Evolutionary conservation across 2,797 vertebrate species (phyloP).

Genomic region (Limnodromus scolopaceus): DNA sequence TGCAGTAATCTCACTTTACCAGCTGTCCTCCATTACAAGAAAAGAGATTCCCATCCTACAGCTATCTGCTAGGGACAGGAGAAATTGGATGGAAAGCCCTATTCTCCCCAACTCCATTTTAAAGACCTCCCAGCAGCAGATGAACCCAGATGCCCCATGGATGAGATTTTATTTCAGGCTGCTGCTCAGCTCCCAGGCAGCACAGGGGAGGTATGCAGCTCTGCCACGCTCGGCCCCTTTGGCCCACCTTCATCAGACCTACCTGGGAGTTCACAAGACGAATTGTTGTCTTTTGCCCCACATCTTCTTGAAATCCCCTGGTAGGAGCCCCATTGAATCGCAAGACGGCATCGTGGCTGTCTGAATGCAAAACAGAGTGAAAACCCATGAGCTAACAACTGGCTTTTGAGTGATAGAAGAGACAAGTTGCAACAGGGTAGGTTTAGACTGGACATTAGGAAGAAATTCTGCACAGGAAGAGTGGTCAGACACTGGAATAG

Average conservation of each 20-base stretch:
- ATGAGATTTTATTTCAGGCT: not conserved
- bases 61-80: not conserved
- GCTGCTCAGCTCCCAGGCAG: not conserved
- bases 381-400: not conserved
- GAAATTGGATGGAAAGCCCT: not conserved
- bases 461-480: too few species aligned
- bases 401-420: rapidly evolving
- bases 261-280: conserved; percentile 87
- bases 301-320: conserved; percentile 77
- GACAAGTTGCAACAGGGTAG: too few species aligned
- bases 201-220: not conserved
- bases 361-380: conserved; percentile 64
- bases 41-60: not conserved
- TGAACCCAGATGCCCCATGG: not conserved
- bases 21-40: not conserved
- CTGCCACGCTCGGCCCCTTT: rapidly evolving
- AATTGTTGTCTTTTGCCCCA: conserved; percentile 82
- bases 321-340: conserved; percentile 83
- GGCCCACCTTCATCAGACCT: not conserved
- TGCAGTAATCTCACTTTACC: not conserved
- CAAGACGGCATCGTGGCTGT: conserved; percentile 81
- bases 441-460: too few species aligned
- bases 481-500: too few species aligned
- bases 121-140: not conserved
- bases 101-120: not conserved